These are phyloP conservation scores for Drosophila affinis DNA, from an alignment of 2,888 invertebrate species.

Conservation along the genomic window DNA sequence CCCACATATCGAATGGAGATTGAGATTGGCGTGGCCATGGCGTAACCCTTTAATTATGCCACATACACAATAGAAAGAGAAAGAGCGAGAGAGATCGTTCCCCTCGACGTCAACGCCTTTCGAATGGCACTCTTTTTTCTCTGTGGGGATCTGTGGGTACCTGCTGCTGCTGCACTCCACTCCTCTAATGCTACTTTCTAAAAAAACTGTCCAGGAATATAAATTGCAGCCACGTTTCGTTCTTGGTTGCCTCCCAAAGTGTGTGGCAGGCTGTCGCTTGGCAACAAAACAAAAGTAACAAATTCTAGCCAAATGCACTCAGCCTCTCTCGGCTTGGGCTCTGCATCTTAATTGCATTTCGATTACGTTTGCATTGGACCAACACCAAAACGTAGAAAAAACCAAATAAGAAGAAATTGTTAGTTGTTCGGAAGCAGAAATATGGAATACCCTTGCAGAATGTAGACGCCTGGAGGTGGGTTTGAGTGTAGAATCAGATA, in stretches of 20 bases:
- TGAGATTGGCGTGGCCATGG: constrained; percentile 67
- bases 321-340: constrained; percentile 8
- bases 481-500: too few species aligned
- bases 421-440: constrained; percentile 9
- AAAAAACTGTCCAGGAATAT: constrained; percentile 72
- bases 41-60: constrained; percentile 79
- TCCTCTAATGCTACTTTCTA: constrained; percentile 68
- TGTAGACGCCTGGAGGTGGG: too few species aligned
- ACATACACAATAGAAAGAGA: constrained; percentile 34
- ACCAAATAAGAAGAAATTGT: neutral
- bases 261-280: neutral
- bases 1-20: constrained; percentile 52
- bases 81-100: constrained; percentile 24
- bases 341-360: constrained; percentile 75
- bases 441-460: constrained; percentile 12
- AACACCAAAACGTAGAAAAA: constrained; percentile 26
- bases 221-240: constrained; percentile 48
- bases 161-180: constrained; percentile 22
- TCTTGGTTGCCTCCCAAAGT: constrained; percentile 33
- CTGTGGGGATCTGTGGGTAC: constrained; percentile 9
- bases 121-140: constrained; percentile 64
- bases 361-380: constrained; percentile 55
- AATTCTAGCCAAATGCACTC: constrained; percentile 35
- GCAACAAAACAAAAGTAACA: constrained; percentile 31
- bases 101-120: constrained; percentile 71